These are phyloP conservation scores for Nixonia krombeini DNA, from an alignment of 1,140 invertebrate genomes.

Conservation along the genomic window DNA sequence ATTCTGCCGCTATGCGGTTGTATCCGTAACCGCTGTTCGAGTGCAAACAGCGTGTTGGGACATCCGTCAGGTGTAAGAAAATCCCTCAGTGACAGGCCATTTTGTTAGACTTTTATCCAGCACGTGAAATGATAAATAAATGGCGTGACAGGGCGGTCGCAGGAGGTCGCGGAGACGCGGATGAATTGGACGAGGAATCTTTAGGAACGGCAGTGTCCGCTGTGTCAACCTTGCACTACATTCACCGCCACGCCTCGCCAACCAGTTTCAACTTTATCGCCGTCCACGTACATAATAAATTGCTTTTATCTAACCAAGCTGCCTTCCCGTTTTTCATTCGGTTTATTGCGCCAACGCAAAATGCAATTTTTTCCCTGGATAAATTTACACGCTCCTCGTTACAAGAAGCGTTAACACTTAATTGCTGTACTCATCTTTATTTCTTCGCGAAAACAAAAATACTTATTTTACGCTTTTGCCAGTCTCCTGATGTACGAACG, in stretches of 20 bases:
- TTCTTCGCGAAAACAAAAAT: too few species aligned
- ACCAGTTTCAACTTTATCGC: constrained; percentile 43
- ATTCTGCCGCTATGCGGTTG: too few species aligned
- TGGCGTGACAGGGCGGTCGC: constrained; percentile 16
- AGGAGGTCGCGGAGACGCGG: constrained; percentile 3
- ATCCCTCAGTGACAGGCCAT: background rate
- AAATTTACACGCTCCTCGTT: constrained; percentile 11
- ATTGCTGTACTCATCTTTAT: constrained; percentile 9
- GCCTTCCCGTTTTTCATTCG: constrained; percentile 37
- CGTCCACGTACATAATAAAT: constrained; percentile 38
- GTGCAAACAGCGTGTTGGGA: too few species aligned
- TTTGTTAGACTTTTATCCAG: background rate
- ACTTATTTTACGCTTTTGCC: too few species aligned
- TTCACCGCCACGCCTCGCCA: constrained; percentile 25
- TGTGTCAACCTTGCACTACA: constrained; percentile 40
- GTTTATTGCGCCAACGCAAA: constrained; percentile 26
- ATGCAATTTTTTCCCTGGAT: constrained; percentile 11
- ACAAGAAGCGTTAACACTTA: constrained; percentile 16
- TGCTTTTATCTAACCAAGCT: constrained; percentile 40
- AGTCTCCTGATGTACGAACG: too few species aligned
- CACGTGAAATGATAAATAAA: constrained; percentile 21
- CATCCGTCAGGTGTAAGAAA: too few species aligned
- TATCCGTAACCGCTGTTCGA: too few species aligned
- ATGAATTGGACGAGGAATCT: constrained; percentile 40
- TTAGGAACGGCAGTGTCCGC: constrained; percentile 25